phyloP scores from a whole-genome alignment of 1,140 invertebrate species.

The Trachelipus rathkii region DNA sequence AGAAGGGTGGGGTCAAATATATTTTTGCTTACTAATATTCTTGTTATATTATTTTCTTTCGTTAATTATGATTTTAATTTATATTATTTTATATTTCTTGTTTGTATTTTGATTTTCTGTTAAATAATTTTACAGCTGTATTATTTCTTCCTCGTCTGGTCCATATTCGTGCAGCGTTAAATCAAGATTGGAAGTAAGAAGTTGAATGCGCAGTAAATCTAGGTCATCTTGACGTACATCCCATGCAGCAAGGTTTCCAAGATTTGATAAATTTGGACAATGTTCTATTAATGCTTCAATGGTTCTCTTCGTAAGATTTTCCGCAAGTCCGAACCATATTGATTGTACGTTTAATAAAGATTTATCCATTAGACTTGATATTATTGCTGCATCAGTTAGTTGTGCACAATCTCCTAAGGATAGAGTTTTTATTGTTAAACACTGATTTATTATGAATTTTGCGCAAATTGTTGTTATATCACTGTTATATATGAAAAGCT shows the following conservation, averaged over 20 bases:
- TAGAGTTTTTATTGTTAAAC: conserved; percentile 8
- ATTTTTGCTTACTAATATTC: too few species aligned
- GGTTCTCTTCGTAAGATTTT: conserved; percentile 17
- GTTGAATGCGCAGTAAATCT: conserved; percentile 19
- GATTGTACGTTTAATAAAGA: conserved; percentile 4
- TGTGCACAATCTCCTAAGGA: conserved; percentile 28
- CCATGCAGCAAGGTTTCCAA: conserved; percentile 20
- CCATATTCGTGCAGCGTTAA: conserved; percentile 28
- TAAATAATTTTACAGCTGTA: not conserved
- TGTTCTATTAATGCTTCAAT: conserved; percentile 7
- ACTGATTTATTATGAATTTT: conserved; percentile 12
- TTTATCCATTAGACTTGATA: not conserved
- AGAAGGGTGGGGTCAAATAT: too few species aligned
- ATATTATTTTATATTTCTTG: too few species aligned
- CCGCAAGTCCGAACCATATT: conserved; percentile 27
- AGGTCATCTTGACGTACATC: conserved; percentile 17
- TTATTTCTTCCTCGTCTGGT: not conserved
- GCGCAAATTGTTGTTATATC: not conserved
- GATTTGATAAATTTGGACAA: conserved; percentile 12
- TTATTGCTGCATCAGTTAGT: conserved; percentile 22
- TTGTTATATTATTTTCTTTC: too few species aligned
- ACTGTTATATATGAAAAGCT: conserved; percentile 20
- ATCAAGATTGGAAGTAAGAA: conserved; percentile 21
- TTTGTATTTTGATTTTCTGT: too few species aligned
- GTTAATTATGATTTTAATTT: too few species aligned